Evolutionary conservation across 1,140 invertebrate species (phyloP).

Genomic region (Drosophila lini): DNA sequence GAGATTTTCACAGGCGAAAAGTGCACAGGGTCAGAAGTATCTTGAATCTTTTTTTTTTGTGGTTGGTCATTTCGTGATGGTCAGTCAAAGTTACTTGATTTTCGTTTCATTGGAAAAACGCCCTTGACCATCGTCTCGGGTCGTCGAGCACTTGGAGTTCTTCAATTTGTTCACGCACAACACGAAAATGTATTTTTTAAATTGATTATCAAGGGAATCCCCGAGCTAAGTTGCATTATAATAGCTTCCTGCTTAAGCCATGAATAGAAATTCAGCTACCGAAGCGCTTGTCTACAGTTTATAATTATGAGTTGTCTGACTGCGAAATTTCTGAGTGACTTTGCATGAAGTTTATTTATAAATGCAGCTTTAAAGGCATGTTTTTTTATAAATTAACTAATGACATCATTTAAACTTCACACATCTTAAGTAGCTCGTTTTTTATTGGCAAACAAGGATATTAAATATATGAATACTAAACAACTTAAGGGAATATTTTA

Average conservation of each 20-base stretch:
- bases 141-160: slow-evolving; percentile 36
- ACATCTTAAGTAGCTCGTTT: not conserved
- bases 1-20: slow-evolving; percentile 38
- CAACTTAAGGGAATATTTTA: not conserved
- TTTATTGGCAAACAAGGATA: not conserved
- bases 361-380: not conserved
- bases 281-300: slow-evolving; percentile 2
- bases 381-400: not conserved
- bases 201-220: slow-evolving; percentile 30
- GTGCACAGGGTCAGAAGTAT: slow-evolving; percentile 45
- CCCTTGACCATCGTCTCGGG: slow-evolving; percentile 49
- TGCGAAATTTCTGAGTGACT: not conserved
- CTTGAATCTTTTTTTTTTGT: slow-evolving; percentile 2
- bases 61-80: slow-evolving; percentile 33
- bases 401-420: not conserved
- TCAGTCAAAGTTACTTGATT: slow-evolving; percentile 8
- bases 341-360: not conserved
- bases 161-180: slow-evolving; percentile 10
- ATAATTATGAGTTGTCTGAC: not conserved
- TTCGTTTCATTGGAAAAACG: slow-evolving; percentile 11
- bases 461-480: no score
- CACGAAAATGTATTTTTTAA: not conserved
- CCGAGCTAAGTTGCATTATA: slow-evolving; percentile 27
- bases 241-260: slow-evolving; percentile 52
- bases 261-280: slow-evolving; percentile 29